Evolutionary conservation across 2,797 vertebrate genomes (phyloP), one percentile per base, ranked within the genome.

Genomic region (Lithobates sylvaticus): DNA sequence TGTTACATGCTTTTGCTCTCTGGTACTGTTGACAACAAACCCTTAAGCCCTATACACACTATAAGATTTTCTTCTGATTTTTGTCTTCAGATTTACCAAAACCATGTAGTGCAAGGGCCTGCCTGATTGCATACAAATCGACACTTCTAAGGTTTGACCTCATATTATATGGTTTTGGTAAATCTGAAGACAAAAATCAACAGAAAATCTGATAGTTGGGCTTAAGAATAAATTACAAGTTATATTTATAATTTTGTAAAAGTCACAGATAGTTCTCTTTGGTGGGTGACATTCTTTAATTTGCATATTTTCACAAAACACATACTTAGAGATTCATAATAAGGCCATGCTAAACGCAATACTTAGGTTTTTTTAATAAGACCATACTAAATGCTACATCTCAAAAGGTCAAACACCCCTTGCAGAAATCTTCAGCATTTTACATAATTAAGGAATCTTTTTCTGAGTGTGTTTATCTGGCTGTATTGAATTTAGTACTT

Each of bases 241-340:
- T 58, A 68, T 79, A 79, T 79, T 79, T 79, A 80, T 27, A 39
- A 80, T 64, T 74, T 70, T 42, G n/a, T 32, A 65, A 84, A 69
- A 84, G 74, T 84, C 44, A 74, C 6, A 79, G 26, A 9, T 69
- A 73, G 23, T 58, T 58, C 73, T 81, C 68, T 71, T 58, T 58
- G 42, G 26, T 47, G 15, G 5, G 44, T 47, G 42, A 23, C 18
- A n/a, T 32, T 50, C 70, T 26, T 15, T 44, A 5, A 86, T 81
- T 76, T 86, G 81, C 73, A 82, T 86, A 86, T 82, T 76, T 81
- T 69, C 32, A 81, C 78, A 86, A 81, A 86, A 81, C 18, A 76
- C 32, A 47, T 86, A 86, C 61, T 76, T 82, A 86, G 29, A 44
- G 26, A 65, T 69, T 79, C 39, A 72, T 65, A 85, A 79, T 80